Base-by-base conservation (phyloP, 1,140 invertebrate species). In the Drosophila albomicans region DNA sequence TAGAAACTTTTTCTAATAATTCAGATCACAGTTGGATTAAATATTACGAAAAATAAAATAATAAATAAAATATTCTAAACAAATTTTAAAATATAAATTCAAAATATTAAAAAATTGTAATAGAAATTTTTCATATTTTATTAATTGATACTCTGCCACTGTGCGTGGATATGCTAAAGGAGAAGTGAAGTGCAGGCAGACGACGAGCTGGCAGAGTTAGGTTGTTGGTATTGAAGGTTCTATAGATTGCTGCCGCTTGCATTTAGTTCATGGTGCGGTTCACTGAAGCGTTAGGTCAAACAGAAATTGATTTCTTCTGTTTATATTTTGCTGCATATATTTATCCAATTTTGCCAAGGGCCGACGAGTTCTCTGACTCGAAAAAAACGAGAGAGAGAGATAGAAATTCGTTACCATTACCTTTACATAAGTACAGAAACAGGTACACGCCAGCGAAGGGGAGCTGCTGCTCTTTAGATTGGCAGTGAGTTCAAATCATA, bases 251-350 rank as follows among this genome's bases (percentile, higher is more conserved):
- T 77, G 64, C 70, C 70, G 58, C 43, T 72, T 78, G 74, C 62
- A 84, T 69, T 84, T 84, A 77, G 76, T 62, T 77, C 48, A 66
- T 46, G 78, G 81, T 82, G 45, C 77, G 65, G 76, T 81, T 81
- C 81, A 85, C 45, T 85, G 81, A 72, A 85, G 81, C 81, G 81
- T 64, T 81, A 59, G 78, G 81, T 85, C 81, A 85, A 85, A 85
- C 81, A 85, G 81, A 85, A 85, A 85, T 85, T 84, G 81, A 84
- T 84, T 84, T 84, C 73, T 80, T 72, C 63, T 77, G 67, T 73
- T 81, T 76, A 59, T 56, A 64, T 51, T 62, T 32, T 76, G 65
- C 57, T 68, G 51, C 81, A 76, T 75, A 75, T 46, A 41, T 70
- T 52, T 65, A 64, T 73, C 25, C 58, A 57, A 56, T 57, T 57